Percentiles rank a stretch among this genome's conserved stretches.
Evolutionary conservation across 2,113 vertebrate species (phyloP).

Genomic region (Carollia perspicillata): DNA sequence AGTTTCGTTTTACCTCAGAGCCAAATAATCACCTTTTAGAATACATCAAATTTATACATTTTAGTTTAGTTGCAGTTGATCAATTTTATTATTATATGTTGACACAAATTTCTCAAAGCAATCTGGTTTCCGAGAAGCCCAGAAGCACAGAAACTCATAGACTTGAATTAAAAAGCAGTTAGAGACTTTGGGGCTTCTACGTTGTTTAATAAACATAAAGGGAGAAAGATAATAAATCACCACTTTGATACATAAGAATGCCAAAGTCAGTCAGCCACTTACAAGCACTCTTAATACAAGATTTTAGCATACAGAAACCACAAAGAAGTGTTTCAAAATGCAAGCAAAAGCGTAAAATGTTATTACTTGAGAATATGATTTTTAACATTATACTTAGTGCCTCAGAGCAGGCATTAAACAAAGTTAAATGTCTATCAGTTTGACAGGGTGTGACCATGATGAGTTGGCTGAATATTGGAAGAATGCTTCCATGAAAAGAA

Average conservation of each 20-base stretch:
- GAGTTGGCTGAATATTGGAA: not conserved
- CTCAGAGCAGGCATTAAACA: not conserved
- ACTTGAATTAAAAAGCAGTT: not conserved
- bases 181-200: not conserved
- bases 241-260: not conserved
- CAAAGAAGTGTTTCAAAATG: not conserved
- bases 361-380: not conserved
- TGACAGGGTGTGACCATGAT: not conserved
- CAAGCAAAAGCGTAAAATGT: not conserved
- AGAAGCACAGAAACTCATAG: not conserved
- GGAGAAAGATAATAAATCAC: not conserved
- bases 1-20: conserved; percentile 9
- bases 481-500: not conserved
- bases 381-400: not conserved
- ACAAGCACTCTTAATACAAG: not conserved
- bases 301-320: not conserved
- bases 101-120: conserved; percentile 4
- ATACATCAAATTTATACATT: not conserved
- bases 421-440: not conserved
- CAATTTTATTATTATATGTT: not conserved
- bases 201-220: not conserved
- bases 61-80: not conserved
- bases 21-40: not conserved
- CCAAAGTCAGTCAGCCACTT: not conserved
- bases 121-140: not conserved